These are phyloP conservation scores for Anableps anableps DNA, from an alignment of 2,797 vertebrate species.

Conservation along the genomic window DNA sequence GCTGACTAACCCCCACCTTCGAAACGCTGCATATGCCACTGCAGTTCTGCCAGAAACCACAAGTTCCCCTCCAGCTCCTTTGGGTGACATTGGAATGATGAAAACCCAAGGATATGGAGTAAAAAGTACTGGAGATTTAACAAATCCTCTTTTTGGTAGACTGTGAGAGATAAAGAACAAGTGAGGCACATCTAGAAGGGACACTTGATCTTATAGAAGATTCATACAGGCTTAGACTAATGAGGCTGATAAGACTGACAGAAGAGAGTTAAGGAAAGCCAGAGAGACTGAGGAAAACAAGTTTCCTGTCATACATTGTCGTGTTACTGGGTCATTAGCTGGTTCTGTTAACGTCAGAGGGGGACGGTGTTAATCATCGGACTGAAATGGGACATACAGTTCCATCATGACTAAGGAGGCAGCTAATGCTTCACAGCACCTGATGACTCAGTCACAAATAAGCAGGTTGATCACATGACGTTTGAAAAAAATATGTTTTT, in stretches of 20 bases:
- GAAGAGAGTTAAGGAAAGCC: constrained; percentile 41
- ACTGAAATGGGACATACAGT: constrained; percentile 34
- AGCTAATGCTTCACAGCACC: constrained; percentile 37
- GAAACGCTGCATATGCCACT: constrained; percentile 73
- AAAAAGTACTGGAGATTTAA: constrained; percentile 62
- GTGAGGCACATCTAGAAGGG: constrained; percentile 61
- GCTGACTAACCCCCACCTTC: constrained; percentile 42
- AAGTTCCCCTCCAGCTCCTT: constrained; percentile 66
- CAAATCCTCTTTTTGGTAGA: constrained; percentile 67
- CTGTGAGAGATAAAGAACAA: constrained; percentile 63
- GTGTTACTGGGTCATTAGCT: constrained; percentile 37
- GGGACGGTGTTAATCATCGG: constrained; percentile 32
- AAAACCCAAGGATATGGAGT: constrained; percentile 68
- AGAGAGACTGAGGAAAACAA: constrained; percentile 43
- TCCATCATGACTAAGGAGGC: constrained; percentile 34
- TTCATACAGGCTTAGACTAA: constrained; percentile 72
- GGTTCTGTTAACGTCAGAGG: constrained; percentile 26
- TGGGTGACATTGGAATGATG: constrained; percentile 71
- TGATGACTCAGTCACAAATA: constrained; percentile 70
- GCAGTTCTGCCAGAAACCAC: constrained; percentile 72
- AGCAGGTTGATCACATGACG: constrained; percentile 57
- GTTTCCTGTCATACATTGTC: constrained; percentile 48
- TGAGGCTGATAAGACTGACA: constrained; percentile 54
- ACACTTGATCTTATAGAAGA: constrained; percentile 69
- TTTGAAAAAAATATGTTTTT: constrained; percentile 6